Percentiles rank a stretch among this genome's conserved stretches.
phyloP scores from a whole-genome alignment of 1,140 invertebrate genomes.

The Euwallacea fornicatus region DNA sequence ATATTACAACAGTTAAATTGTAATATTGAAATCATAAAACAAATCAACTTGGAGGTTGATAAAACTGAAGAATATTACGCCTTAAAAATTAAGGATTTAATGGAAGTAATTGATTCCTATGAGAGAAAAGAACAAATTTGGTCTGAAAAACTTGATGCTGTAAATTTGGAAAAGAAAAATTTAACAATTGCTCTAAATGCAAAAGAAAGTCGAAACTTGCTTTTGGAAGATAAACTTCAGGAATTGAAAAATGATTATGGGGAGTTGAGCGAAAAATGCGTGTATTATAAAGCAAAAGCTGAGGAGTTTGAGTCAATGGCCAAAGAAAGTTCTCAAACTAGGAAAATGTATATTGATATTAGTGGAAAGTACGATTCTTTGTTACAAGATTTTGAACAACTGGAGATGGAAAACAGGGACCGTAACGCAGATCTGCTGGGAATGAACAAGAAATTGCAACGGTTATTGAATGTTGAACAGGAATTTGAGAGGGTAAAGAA shows the following conservation, averaged over 20 bases:
- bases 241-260: conserved; percentile 40
- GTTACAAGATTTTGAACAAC: conserved; percentile 43
- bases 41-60: conserved; percentile 26
- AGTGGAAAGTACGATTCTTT: conserved; percentile 49
- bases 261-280: conserved; percentile 36
- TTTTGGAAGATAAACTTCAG: conserved; percentile 39
- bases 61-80: conserved; percentile 20
- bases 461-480: conserved; percentile 17
- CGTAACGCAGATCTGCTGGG: conserved; percentile 10
- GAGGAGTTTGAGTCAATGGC: conserved; percentile 32
- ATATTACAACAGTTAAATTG: conserved; percentile 32
- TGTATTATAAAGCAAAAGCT: conserved; percentile 43
- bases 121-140: conserved; percentile 29
- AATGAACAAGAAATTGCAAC: conserved; percentile 19
- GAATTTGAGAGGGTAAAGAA: conserved; percentile 44
- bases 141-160: conserved; percentile 4
- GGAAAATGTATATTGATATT: conserved; percentile 50
- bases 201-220: conserved; percentile 33
- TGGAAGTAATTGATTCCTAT: conserved; percentile 29
- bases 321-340: conserved; percentile 41
- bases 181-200: conserved; percentile 22
- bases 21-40: conserved; percentile 33
- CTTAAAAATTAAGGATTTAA: conserved; percentile 24
- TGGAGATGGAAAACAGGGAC: conserved; percentile 31
- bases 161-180: conserved; percentile 25